Evolutionary conservation across 2,113 vertebrate species (phyloP).

Genomic region (Amazona guildingii): DNA sequence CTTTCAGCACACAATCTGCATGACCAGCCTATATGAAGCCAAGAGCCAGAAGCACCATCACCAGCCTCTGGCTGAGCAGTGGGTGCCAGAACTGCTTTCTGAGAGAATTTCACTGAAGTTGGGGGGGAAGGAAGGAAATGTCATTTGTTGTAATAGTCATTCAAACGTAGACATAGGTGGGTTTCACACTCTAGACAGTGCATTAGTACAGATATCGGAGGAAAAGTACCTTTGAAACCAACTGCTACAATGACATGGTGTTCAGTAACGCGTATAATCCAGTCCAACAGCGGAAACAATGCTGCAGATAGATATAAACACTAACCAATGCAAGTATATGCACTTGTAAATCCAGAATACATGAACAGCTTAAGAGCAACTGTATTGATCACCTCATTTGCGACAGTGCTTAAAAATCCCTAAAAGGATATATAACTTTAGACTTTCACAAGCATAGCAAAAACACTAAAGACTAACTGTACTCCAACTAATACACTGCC

Average conservation of each 20-base stretch:
- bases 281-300: background rate
- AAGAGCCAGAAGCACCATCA: background rate
- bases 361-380: background rate
- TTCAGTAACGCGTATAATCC: background rate
- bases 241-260: background rate
- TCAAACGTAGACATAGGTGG: background rate
- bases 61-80: background rate
- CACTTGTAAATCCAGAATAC: background rate
- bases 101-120: background rate
- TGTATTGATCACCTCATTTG: background rate
- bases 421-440: background rate
- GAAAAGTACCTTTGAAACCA: background rate
- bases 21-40: accelerated
- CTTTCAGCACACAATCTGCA: background rate
- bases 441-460: background rate
- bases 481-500: background rate
- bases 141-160: background rate
- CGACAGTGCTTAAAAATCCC: background rate
- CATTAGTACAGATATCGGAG: background rate
- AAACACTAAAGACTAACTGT: background rate
- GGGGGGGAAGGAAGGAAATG: accelerated
- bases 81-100: background rate
- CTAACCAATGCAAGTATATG: background rate
- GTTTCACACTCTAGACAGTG: background rate
- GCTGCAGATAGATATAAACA: background rate